phyloP scores from a whole-genome alignment of 2,797 vertebrate species.

The Pelobates cultripes region DNA sequence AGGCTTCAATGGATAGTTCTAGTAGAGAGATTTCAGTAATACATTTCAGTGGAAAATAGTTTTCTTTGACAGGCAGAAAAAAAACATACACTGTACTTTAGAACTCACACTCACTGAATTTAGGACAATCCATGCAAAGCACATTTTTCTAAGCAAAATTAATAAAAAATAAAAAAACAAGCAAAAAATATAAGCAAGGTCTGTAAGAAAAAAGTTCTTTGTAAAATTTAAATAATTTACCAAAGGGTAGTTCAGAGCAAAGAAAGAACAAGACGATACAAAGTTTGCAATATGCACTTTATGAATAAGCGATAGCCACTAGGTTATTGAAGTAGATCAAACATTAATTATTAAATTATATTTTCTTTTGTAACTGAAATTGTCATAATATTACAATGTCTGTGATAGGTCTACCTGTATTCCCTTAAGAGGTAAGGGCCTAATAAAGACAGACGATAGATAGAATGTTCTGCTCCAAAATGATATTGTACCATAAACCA shows the following conservation, averaged over 20 bases:
- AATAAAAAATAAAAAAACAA: conserved; percentile 77
- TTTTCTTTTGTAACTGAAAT: too few relatives aligned
- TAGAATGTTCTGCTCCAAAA: too few relatives aligned
- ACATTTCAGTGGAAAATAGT: conserved; percentile 82
- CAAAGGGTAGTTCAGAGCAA: conserved; percentile 78
- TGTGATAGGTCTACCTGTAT: too few relatives aligned
- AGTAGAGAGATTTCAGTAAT: conserved; percentile 82
- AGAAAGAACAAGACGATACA: conserved; percentile 76
- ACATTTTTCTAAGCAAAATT: conserved; percentile 81
- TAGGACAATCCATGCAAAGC: conserved; percentile 80
- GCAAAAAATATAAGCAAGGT: conserved; percentile 77
- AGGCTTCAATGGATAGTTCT: conserved; percentile 84
- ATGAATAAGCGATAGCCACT: conserved; percentile 82
- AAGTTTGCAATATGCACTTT: conserved; percentile 83
- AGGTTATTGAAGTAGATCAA: conserved; percentile 75
- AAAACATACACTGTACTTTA: conserved; percentile 71
- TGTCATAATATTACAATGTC: too few relatives aligned
- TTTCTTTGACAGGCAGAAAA: conserved; percentile 82
- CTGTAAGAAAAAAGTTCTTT: conserved; percentile 79
- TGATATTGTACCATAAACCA: too few relatives aligned
- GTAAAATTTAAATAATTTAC: conserved; percentile 86
- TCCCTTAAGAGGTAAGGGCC: too few relatives aligned
- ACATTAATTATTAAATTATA: conserved; percentile 57
- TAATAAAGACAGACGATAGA: too few relatives aligned
- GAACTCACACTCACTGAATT: conserved; percentile 82